Conservation (phyloP, 37 sponge, comb jelly and placozoan species). For the Ephydatia muelleri region DNA sequence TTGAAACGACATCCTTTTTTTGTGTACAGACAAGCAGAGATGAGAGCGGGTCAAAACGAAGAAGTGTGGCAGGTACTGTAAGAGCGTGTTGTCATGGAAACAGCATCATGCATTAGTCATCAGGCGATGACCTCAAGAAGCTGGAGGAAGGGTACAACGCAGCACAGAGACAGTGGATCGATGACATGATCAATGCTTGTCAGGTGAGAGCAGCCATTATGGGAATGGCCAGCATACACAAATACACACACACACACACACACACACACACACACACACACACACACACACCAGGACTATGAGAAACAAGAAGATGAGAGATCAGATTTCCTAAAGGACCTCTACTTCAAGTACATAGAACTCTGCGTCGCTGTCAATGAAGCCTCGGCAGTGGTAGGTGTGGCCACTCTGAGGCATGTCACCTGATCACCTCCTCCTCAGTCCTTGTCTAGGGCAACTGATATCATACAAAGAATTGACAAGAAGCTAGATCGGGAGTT, state of each 20-base stretch:
- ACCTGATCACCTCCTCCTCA: constrained; percentile 12
- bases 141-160: constrained; percentile 61
- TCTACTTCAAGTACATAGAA: constrained; percentile 63
- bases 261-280: background rate
- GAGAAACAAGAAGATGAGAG: constrained; percentile 69
- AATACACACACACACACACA: background rate
- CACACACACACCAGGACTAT: constrained; percentile 25
- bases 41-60: background rate
- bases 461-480: constrained; percentile 60
- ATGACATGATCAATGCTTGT: constrained; percentile 76
- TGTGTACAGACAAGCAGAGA: background rate
- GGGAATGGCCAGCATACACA: background rate
- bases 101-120: background rate
- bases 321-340: constrained; percentile 43
- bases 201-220: constrained; percentile 39
- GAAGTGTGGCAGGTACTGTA: background rate
- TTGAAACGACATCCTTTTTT: background rate
- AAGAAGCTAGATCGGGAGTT: constrained; percentile 70
- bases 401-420: background rate
- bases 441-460: constrained; percentile 56
- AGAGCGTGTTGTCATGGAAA: background rate
- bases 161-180: constrained; percentile 58
- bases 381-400: constrained; percentile 47
- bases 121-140: constrained; percentile 67
- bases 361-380: constrained; percentile 59